phyloP scores from a whole-genome alignment of 1,140 invertebrate genomes.

The Schmidtea mediterranea region DNA sequence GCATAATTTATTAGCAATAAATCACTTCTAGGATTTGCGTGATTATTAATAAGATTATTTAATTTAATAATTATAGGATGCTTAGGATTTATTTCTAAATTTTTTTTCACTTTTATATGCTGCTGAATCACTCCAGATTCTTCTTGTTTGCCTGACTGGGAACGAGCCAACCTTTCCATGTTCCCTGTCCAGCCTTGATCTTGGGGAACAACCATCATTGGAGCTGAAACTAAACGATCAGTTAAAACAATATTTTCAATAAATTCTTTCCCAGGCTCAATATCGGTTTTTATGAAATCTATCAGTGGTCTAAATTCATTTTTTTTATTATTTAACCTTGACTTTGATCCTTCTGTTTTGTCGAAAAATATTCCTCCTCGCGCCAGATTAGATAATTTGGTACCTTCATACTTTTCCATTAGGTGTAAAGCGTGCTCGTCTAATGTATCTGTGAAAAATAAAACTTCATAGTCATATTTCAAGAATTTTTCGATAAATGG shows the following conservation, averaged over 20 bases:
- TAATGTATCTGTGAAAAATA: constrained; percentile 78
- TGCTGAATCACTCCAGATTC: constrained; percentile 59
- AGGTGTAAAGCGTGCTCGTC: constrained; percentile 91
- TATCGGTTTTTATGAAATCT: constrained; percentile 60
- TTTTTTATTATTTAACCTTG: too few relatives aligned
- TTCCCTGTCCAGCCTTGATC: constrained; percentile 90
- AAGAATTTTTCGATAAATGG: constrained; percentile 79
- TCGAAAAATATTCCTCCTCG: constrained; percentile 71
- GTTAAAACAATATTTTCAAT: constrained; percentile 40
- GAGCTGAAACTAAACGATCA: constrained; percentile 51
- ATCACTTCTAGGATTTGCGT: not conserved
- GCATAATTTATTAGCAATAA: too few relatives aligned
- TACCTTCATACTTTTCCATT: constrained; percentile 89
- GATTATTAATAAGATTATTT: not conserved
- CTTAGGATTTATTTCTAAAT: constrained; percentile 78
- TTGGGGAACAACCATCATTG: constrained; percentile 78
- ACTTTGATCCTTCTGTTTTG: constrained; percentile 33
- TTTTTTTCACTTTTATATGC: constrained; percentile 85
- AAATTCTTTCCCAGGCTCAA: constrained; percentile 35
- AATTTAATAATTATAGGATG: constrained; percentile 58
- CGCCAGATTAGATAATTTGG: constrained; percentile 97
- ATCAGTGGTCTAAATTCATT: constrained; percentile 44
- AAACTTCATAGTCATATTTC: constrained; percentile 76
- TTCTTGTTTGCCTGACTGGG: constrained; percentile 81
- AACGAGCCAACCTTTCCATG: constrained; percentile 80